Percentiles rank a stretch among this genome's conserved stretches.
These are phyloP conservation scores for Dendroctonus ponderosae DNA, from an alignment of 1,140 invertebrate genomes.

Conservation along the genomic window DNA sequence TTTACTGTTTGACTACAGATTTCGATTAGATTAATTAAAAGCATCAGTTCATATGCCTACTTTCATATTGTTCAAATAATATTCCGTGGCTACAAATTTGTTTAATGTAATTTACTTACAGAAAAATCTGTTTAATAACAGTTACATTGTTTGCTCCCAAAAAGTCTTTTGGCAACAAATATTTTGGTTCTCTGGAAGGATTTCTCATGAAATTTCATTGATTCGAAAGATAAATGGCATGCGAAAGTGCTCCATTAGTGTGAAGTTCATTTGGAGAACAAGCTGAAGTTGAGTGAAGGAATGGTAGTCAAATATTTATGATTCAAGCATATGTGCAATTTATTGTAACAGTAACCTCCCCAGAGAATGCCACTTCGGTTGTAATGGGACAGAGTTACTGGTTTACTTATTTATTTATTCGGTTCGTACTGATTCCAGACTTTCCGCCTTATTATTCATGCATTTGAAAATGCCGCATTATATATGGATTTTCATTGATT, in stretches of 20 bases:
- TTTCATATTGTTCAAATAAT: too few relatives aligned
- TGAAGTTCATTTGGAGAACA: slow-evolving; percentile 5
- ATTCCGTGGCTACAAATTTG: too few relatives aligned
- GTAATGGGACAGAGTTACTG: slow-evolving; percentile 13
- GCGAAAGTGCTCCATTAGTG: background rate
- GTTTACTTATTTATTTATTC: slow-evolving; percentile 9
- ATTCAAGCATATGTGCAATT: slow-evolving; percentile 14
- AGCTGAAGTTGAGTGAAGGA: slow-evolving; percentile 16
- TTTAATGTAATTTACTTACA: too few relatives aligned
- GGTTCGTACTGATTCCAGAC: slow-evolving; percentile 5
- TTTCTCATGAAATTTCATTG: too few relatives aligned
- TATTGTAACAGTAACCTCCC: slow-evolving; percentile 9
- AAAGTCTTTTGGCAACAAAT: too few relatives aligned
- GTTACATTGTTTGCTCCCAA: too few relatives aligned
- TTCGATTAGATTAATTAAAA: too few relatives aligned
- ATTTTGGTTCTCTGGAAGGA: too few relatives aligned
- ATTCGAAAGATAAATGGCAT: background rate
- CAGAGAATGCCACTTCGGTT: slow-evolving; percentile 10
- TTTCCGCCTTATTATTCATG: slow-evolving; percentile 1
- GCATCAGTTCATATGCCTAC: too few relatives aligned
- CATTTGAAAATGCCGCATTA: background rate
- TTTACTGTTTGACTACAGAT: too few relatives aligned
- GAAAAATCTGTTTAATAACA: too few relatives aligned
- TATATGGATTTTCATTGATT: background rate
- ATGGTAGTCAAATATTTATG: slow-evolving; percentile 21